Percentiles rank a stretch among this genome's conserved stretches.
These are phyloP conservation scores for Denticeps clupeoides DNA, from an alignment of 2,797 vertebrate genomes.

Conservation along the genomic window DNA sequence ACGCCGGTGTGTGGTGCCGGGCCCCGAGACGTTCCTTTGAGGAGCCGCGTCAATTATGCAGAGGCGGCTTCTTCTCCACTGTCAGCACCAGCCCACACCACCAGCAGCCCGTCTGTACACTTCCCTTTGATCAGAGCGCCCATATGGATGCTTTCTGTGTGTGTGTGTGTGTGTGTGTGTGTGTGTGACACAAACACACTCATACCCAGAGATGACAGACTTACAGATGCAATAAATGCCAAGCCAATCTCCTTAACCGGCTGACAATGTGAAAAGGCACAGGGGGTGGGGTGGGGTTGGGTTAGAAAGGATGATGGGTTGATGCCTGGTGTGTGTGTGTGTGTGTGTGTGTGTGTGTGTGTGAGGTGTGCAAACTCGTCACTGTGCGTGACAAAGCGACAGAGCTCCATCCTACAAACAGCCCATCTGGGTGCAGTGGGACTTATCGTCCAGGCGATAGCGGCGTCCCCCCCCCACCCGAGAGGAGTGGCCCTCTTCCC, in stretches of 20 bases:
- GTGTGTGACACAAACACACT: conserved; percentile 31
- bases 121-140: conserved; percentile 59
- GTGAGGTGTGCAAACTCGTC: conserved; percentile 20
- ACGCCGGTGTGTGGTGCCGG: no score
- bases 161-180: conserved; percentile 12
- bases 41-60: conserved; percentile 60
- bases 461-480: conserved; percentile 23
- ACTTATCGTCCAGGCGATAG: conserved; percentile 37
- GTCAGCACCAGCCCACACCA: conserved; percentile 47
- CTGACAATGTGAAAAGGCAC: conserved; percentile 37
- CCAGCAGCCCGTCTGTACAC: conserved; percentile 55
- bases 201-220: conserved; percentile 46
- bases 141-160: conserved; percentile 33
- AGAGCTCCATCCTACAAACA: conserved; percentile 45
- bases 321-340: conserved; percentile 2
- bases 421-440: conserved; percentile 44
- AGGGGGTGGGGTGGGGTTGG: conserved; percentile 13
- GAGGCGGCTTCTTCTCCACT: conserved; percentile 48
- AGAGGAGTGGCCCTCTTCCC: not conserved
- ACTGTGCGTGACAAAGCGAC: conserved; percentile 39
- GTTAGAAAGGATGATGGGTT: not conserved
- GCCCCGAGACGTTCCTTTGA: no score
- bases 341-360: not conserved
- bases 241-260: conserved; percentile 46
- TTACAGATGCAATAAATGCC: conserved; percentile 39